Evolutionary conservation across 2,888 invertebrate species (phyloP).

Genomic region (Dasysyrphus tricinctus): DNA sequence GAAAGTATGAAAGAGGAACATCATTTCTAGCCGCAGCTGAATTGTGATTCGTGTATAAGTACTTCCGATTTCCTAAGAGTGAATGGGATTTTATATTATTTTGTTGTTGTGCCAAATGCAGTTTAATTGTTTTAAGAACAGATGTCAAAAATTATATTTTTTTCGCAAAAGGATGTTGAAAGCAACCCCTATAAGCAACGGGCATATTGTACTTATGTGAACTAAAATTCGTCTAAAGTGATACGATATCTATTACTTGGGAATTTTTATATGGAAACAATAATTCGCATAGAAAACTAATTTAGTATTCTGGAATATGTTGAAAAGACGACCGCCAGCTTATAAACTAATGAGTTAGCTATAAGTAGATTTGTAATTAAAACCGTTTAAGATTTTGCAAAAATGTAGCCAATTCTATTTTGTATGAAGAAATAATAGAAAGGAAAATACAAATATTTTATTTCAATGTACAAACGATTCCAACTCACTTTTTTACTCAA

Average conservation of each 20-base stretch:
- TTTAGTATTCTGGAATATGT: neutral
- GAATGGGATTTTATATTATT: neutral
- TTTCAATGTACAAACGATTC: too few species aligned
- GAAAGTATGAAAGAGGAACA: conserved; percentile 20
- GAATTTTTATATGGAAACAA: neutral
- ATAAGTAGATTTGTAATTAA: too few species aligned
- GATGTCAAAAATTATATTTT: conserved; percentile 48
- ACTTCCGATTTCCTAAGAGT: conserved; percentile 31
- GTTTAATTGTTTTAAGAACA: conserved; percentile 69
- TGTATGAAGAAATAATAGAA: too few species aligned
- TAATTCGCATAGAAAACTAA: neutral
- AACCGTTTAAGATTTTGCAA: too few species aligned
- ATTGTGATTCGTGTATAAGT: conserved; percentile 52
- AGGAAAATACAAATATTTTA: too few species aligned
- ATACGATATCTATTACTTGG: neutral
- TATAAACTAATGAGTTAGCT: too few species aligned
- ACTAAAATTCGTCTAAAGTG: neutral
- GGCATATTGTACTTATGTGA: neutral
- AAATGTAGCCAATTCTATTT: too few species aligned
- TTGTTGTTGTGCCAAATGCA: conserved; percentile 40
- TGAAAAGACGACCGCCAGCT: too few species aligned
- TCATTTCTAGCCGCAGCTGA: conserved; percentile 62
- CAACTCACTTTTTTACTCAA: too few species aligned
- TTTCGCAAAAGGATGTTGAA: neutral
- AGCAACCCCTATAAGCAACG: neutral